Evolutionary conservation across 2,888 invertebrate species (phyloP).

Genomic region (Andrena hattorfiana): DNA sequence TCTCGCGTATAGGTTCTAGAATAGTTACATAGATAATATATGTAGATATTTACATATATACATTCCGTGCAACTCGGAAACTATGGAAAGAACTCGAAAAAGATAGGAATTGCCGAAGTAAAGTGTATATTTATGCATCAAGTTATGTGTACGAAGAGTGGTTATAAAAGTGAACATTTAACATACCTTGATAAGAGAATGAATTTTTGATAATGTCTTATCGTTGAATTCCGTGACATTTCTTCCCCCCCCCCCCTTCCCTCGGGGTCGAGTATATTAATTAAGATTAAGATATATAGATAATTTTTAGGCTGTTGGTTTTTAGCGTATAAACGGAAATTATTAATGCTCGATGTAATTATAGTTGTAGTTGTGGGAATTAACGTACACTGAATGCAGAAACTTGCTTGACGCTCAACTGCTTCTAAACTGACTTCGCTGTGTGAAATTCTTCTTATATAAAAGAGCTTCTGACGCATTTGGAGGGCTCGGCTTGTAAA

Average conservation of each 20-base stretch:
- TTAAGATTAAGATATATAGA: neutral
- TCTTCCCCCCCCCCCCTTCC: neutral
- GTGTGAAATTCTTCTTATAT: slow-evolving; percentile 67
- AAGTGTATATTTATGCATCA: neutral
- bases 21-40: too few species aligned
- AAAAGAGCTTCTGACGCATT: slow-evolving; percentile 38
- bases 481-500: slow-evolving; percentile 61
- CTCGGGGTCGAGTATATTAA: neutral
- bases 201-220: slow-evolving; percentile 80
- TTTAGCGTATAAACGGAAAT: neutral
- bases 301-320: neutral
- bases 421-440: slow-evolving; percentile 64
- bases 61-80: too few species aligned
- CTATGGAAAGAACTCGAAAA: too few species aligned
- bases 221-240: slow-evolving; percentile 83
- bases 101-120: too few species aligned
- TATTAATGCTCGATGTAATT: too few species aligned
- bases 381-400: neutral
- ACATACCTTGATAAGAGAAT: slow-evolving; percentile 78
- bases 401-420: neutral
- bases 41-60: too few species aligned
- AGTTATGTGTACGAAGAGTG: neutral
- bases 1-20: neutral
- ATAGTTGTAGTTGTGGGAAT: too few species aligned
- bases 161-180: neutral